phyloP scores from a whole-genome alignment of 2,113 vertebrate genomes.

The Hemiprocne comata region DNA sequence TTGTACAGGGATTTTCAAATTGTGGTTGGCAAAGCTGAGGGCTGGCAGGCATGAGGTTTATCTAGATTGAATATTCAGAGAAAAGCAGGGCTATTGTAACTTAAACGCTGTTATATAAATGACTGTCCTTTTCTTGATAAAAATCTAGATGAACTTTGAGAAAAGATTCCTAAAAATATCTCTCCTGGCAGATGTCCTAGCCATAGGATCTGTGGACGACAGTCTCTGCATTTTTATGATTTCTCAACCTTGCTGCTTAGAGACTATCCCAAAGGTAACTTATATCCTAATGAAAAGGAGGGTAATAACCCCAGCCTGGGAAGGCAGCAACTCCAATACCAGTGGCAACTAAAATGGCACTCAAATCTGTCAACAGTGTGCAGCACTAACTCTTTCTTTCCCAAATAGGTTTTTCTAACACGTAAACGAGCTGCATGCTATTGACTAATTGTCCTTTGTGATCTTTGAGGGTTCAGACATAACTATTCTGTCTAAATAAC shows the following conservation, averaged over 20 bases:
- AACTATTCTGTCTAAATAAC: not conserved
- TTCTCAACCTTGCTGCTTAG: not conserved
- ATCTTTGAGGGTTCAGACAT: not conserved
- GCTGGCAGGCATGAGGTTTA: not conserved
- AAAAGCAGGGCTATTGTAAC: not conserved
- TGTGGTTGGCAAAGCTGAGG: not conserved
- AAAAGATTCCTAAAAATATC: not conserved
- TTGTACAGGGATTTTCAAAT: not conserved
- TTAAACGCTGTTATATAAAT: not conserved
- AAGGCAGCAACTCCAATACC: not conserved
- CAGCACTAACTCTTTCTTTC: not conserved
- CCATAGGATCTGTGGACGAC: not conserved
- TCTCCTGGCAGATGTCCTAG: not conserved
- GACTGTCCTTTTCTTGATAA: not conserved
- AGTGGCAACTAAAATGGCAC: not conserved
- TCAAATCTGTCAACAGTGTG: not conserved
- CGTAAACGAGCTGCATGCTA: not conserved
- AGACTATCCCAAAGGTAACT: not conserved
- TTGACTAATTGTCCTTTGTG: conserved; percentile 21
- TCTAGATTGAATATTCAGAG: not conserved
- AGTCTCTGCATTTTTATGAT: not conserved
- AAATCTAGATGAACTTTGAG: not conserved
- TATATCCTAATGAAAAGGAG: not conserved
- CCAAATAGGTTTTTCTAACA: not conserved
- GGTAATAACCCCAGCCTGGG: not conserved